Evolutionary conservation across 1,140 invertebrate species (phyloP), one percentile per base, ranked within the genome.

Genomic region (Hyles vespertilio): DNA sequence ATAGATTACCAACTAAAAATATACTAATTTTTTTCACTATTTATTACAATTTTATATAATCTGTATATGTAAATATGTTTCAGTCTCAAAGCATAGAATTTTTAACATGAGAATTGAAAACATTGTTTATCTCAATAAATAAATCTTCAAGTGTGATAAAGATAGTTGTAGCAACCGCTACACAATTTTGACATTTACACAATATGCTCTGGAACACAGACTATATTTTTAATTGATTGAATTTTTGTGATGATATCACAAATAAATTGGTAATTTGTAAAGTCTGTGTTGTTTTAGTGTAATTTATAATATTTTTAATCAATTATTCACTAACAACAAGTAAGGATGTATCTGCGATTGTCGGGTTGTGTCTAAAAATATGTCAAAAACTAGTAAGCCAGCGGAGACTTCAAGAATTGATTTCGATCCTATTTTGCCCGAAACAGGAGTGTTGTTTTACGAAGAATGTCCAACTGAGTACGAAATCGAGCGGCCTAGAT

Each of bases 401-500:
- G 43, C 54, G 40, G 64, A 72, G 60, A 69, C 69, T 61, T 72
- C 65, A 51, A 69, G 57, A 62, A 69, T 85, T 65, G 77, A 85
- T 44, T 87, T 89, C 65, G 83, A 89, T 75, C 75, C 84, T 63
- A 87, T 89, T 70, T 77, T 89, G 50, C 84, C 86, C 58, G 81
- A 84, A 56, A 67, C 72, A 46, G 84, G 84, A 53, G 58, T 85
- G 64, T 74, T 86, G 51, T 89, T 84, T 64, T 87, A 81, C 58
- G 84, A 89, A 79, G 84, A 87, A 84, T 89, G 84, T 58, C 81
- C 86, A 58, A 53, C 67, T 36, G 84, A 87, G 52, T 84, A 77
- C 61, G 80, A 86, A 74, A 86, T 89, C 67, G 81, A 87, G 22
- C 73, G 72, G 11, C 95, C 96, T 9, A 95, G 95, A 81, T 84